Base-by-base conservation (phyloP, 2,888 invertebrate species). In the Gisinianus flammeolus region DNA sequence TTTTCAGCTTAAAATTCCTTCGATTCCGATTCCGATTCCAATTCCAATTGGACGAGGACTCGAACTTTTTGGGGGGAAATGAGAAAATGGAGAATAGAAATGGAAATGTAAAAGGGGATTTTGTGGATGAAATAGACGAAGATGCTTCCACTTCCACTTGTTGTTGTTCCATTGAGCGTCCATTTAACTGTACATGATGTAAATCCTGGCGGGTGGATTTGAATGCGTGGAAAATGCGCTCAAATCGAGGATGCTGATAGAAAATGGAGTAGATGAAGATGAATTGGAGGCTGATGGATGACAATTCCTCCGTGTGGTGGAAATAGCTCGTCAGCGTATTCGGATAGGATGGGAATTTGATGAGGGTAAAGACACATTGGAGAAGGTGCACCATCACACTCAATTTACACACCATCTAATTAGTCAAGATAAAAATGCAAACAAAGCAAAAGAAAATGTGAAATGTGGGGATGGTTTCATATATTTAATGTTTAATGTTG, bases 1-100 rank as follows among this genome's bases (percentile, higher is more conserved):
- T 66, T n/a, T 30, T 66, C 30, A 10, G 28, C n/a, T 16, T 62
- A 62, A 62, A 62, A 62, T n/a, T n/a, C n/a, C n/a, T n/a, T n/a
- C n/a, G n/a, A n/a, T n/a, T n/a, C n/a, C n/a, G n/a, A n/a, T n/a
- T n/a, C n/a, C n/a, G n/a, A n/a, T n/a, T n/a, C n/a, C n/a, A n/a
- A n/a, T n/a, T n/a, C n/a, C n/a, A n/a, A n/a, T n/a, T n/a, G n/a
- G n/a, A n/a, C n/a, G n/a, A n/a, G n/a, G n/a, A n/a, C n/a, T n/a
- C n/a, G n/a, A n/a, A n/a, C n/a, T n/a, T n/a, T n/a, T n/a, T n/a
- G n/a, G n/a, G n/a, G n/a, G n/a, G n/a, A n/a, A n/a, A n/a, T n/a
- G n/a, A n/a, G n/a, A n/a, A n/a, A n/a, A n/a, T n/a, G n/a, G n/a
- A n/a, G n/a, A n/a, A n/a, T n/a, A n/a, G n/a, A n/a, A n/a, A n/a